A percentile compares a stretch with the other conserved stretches of the same genome.
These are phyloP conservation scores for Pongo abelii DNA, from an alignment of 2,113 vertebrate genomes.

Conservation along the genomic window DNA sequence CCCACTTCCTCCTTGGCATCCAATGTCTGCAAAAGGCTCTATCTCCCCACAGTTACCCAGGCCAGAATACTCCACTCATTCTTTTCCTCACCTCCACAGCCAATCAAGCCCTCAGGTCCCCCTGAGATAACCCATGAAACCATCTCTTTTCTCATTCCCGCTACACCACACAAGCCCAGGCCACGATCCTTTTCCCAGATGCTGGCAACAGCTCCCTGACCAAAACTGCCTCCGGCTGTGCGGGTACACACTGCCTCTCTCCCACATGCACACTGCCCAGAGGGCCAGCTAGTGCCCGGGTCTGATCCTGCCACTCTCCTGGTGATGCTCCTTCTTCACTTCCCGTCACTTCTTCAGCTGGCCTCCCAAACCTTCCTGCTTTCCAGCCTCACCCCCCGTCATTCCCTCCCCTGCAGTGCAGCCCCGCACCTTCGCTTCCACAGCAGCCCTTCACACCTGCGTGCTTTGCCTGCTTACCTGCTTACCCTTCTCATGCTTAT, in stretches of 20 bases:
- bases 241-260: background rate
- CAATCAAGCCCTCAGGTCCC: background rate
- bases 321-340: background rate
- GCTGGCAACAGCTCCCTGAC: background rate
- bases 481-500: background rate
- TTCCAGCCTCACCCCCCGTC: background rate
- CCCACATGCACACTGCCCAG: background rate
- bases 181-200: too few species aligned
- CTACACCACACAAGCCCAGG: background rate
- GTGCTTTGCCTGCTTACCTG: background rate
- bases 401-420: background rate
- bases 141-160: background rate
- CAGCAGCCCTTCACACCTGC: background rate
- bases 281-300: background rate
- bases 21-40: background rate
- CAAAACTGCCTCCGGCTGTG: background rate
- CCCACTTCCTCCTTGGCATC: background rate
- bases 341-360: background rate
- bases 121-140: rapidly evolving
- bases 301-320: background rate
- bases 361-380: background rate
- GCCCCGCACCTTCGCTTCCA: background rate
- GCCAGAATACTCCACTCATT: background rate
- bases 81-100: background rate
- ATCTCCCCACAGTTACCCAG: background rate